A percentile compares a stretch with the other conserved stretches of the same genome.
Conservation (phyloP, 2,113 vertebrate species). For the Podarcis muralis region DNA sequence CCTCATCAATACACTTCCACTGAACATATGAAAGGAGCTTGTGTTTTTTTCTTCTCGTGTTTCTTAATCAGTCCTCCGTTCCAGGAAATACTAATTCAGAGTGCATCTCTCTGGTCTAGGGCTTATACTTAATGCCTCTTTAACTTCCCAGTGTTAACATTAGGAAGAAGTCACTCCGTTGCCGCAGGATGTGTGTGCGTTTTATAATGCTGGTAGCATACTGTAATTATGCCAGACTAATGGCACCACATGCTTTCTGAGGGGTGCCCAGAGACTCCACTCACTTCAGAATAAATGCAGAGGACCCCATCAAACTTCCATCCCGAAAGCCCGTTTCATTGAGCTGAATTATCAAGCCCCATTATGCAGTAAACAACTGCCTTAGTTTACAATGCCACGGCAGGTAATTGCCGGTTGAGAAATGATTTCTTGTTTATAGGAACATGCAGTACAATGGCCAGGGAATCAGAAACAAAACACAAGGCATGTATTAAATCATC, state of each 20-base stretch:
- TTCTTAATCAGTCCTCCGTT: not conserved
- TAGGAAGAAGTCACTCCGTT: constrained; percentile 10
- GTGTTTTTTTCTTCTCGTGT: not conserved
- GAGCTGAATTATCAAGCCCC: not conserved
- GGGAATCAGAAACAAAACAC: constrained; percentile 12
- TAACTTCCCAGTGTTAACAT: constrained; percentile 18
- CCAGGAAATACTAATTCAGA: constrained; percentile 12
- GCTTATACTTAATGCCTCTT: not conserved
- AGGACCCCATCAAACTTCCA: not conserved
- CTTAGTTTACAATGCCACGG: constrained; percentile 29
- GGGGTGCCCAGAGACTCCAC: not conserved
- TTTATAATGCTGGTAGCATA: not conserved
- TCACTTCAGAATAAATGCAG: not conserved
- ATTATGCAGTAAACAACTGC: not conserved
- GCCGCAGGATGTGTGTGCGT: not conserved
- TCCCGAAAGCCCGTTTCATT: constrained; percentile 16
- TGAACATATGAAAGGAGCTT: not conserved
- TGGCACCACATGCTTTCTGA: not conserved
- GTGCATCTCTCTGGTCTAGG: not conserved
- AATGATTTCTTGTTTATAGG: constrained; percentile 45
- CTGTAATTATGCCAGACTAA: constrained; percentile 17
- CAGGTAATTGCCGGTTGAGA: constrained; percentile 25
- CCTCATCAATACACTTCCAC: not conserved
- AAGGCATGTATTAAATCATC: constrained; percentile 17
- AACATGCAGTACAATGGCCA: constrained; percentile 22